Evolutionary conservation across 2,113 vertebrate species (phyloP).

Genomic region (Thalassarche chlororhynchos): DNA sequence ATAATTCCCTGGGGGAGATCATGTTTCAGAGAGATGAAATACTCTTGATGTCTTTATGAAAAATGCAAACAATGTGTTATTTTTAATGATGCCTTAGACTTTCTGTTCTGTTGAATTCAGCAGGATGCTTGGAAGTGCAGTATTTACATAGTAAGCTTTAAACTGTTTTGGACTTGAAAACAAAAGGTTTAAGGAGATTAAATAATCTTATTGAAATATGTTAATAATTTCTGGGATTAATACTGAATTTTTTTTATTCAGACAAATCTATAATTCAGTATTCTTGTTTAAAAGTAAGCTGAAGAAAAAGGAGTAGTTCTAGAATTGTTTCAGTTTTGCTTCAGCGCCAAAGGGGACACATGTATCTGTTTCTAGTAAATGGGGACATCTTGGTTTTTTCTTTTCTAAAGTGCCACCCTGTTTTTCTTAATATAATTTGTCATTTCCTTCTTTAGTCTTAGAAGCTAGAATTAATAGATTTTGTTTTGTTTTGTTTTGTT

Average conservation of each 20-base stretch:
- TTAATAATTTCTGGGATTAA: background rate
- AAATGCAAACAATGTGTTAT: constrained; percentile 60
- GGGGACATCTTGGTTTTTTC: background rate
- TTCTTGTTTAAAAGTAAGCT: background rate
- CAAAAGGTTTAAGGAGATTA: background rate
- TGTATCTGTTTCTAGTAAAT: background rate
- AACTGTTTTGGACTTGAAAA: background rate
- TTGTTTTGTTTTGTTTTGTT: background rate
- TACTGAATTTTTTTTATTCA: background rate
- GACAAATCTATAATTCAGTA: background rate
- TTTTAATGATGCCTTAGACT: background rate
- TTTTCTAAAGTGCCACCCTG: background rate
- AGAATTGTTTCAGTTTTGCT: background rate
- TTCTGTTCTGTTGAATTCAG: background rate
- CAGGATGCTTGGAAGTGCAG: background rate
- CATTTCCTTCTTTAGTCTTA: constrained; percentile 49
- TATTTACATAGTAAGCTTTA: background rate
- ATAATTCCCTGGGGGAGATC: constrained; percentile 17
- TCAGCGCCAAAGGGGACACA: background rate
- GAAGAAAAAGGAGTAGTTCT: background rate
- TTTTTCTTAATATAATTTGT: constrained; percentile 42
- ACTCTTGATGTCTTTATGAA: constrained; percentile 60
- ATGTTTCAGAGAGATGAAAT: constrained; percentile 48
- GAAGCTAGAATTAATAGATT: constrained; percentile 27
- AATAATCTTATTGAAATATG: background rate